These are phyloP conservation scores for Turdus rufiventris DNA, from an alignment of 2,113 vertebrate species.

Conservation along the genomic window DNA sequence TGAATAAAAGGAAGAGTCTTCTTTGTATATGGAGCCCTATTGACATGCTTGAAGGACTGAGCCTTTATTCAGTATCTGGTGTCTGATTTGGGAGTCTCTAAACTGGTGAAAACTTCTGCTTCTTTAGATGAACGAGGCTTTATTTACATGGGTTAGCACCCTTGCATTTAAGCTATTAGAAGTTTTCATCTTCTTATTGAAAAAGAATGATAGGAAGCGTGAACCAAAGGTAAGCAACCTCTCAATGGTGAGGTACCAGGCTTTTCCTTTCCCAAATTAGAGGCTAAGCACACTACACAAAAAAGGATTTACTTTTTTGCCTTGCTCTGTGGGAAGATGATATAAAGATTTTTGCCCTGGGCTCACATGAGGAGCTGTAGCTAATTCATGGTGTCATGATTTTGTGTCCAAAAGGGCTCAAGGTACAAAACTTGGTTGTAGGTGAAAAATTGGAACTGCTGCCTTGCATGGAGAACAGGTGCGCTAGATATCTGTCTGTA, in stretches of 20 bases:
- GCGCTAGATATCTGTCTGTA: not conserved
- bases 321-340: not conserved
- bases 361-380: not conserved
- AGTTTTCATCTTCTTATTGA: not conserved
- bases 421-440: not conserved
- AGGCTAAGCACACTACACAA: not conserved
- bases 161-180: not conserved
- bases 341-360: not conserved
- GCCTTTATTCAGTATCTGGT: not conserved
- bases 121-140: not conserved
- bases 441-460: not conserved
- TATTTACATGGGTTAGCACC: not conserved
- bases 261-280: not conserved
- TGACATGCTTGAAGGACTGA: not conserved
- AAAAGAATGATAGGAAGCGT: fast-evolving
- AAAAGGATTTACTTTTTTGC: not conserved
- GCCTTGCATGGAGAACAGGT: not conserved
- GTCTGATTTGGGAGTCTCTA: not conserved
- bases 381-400: not conserved
- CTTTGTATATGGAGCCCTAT: not conserved
- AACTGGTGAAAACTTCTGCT: not conserved
- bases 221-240: not conserved
- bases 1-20: not conserved
- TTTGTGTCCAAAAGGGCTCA: not conserved
- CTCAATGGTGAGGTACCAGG: not conserved